Evolutionary conservation across 2,113 vertebrate genomes (phyloP).

Genomic region (Epinephelus cyanopodus): DNA sequence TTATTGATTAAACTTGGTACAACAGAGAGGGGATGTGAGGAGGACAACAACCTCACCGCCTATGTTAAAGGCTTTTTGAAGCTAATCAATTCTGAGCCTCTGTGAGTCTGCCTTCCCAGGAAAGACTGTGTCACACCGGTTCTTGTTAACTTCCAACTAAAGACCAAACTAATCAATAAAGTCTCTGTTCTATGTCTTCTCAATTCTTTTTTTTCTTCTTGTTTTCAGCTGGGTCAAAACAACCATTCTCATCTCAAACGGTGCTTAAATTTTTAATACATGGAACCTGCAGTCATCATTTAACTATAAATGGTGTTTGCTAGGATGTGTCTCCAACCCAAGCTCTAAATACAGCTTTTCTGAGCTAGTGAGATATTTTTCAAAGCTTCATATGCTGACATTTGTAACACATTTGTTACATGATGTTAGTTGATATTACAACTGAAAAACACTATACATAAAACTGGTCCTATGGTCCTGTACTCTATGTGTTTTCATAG

Average conservation of each 20-base stretch:
- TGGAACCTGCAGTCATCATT: neutral
- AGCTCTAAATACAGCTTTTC: neutral
- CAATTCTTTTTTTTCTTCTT: conserved; percentile 28
- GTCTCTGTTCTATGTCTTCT: conserved; percentile 23
- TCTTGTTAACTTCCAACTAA: conserved; percentile 46
- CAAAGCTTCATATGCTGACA: neutral
- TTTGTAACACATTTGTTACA: neutral
- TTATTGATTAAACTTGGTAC: conserved; percentile 21
- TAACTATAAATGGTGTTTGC: neutral
- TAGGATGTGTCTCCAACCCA: too few species aligned
- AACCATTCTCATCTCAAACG: conserved; percentile 1
- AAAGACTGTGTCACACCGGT: conserved; percentile 26
- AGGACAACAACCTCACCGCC: neutral
- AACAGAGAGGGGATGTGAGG: neutral
- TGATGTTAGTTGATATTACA: neutral
- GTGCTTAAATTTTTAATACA: neutral
- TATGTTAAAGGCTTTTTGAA: conserved; percentile 35
- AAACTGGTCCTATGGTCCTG: neutral
- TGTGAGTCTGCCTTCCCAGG: conserved; percentile 37
- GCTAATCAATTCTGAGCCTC: conserved; percentile 47
- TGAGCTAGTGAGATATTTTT: neutral
- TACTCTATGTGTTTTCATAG: neutral
- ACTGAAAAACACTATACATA: neutral
- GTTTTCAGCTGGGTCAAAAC: conserved; percentile 36
- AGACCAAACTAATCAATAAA: conserved; percentile 54